Evolutionary conservation across 2,888 invertebrate species (phyloP).

Genomic region (Psylliodes chrysocephalus): DNA sequence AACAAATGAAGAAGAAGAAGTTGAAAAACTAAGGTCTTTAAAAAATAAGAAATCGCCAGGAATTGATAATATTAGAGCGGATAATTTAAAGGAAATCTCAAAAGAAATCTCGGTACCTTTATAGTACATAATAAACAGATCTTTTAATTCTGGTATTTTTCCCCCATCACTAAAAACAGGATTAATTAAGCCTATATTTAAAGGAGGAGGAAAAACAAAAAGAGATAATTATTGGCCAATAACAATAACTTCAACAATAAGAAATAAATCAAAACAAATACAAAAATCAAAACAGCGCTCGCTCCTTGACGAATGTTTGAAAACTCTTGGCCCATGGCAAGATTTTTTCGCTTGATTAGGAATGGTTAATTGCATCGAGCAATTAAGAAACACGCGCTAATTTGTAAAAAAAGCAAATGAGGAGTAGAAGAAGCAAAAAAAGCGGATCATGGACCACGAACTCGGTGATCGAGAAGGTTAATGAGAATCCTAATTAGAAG

Average conservation of each 20-base stretch:
- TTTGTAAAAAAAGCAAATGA: slow-evolving; percentile 17
- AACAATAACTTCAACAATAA: not conserved
- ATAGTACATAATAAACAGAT: too few species aligned
- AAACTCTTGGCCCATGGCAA: slow-evolving; percentile 2
- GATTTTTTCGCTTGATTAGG: slow-evolving; percentile 25
- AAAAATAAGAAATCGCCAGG: too few species aligned
- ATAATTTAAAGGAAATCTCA: too few species aligned
- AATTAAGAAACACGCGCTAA: slow-evolving; percentile 30
- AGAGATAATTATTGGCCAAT: not conserved
- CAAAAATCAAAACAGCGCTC: not conserved
- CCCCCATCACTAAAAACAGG: too few species aligned
- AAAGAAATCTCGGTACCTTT: too few species aligned
- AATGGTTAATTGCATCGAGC: slow-evolving; percentile 26
- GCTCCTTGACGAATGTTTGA: not conserved
- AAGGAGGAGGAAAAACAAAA: too few species aligned
- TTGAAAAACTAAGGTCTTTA: too few species aligned
- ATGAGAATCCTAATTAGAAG: slow-evolving; percentile 43
- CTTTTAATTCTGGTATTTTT: too few species aligned
- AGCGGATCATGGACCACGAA: slow-evolving; percentile 37
- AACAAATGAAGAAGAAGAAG: too few species aligned
- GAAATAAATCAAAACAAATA: not conserved
- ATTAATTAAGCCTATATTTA: too few species aligned
- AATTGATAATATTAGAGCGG: too few species aligned
- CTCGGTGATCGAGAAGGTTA: slow-evolving; percentile 39
- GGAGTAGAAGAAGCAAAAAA: slow-evolving; percentile 12